Evolutionary conservation across 2,888 invertebrate genomes (phyloP).

Genomic region (Trypoxylon attenuatum): DNA sequence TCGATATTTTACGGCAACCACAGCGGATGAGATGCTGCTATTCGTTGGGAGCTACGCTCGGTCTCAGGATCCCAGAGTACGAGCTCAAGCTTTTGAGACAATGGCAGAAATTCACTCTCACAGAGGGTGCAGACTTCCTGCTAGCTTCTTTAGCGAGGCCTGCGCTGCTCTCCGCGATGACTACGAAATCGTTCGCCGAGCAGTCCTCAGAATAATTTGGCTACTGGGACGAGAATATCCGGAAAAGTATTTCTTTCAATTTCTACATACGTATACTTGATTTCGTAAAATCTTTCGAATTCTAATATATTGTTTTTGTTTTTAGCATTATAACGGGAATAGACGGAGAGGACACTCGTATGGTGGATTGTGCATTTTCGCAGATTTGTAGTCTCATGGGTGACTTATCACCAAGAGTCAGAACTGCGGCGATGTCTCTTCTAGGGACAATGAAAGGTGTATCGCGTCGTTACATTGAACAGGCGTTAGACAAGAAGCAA

Average conservation of each 20-base stretch:
- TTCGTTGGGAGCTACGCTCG: constrained; percentile 90
- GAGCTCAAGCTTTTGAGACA: constrained; percentile 91
- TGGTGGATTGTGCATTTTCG: constrained; percentile 97
- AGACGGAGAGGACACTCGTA: constrained; percentile 88
- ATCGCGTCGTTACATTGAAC: constrained; percentile 91
- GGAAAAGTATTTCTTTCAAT: constrained; percentile 80
- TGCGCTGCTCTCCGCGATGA: constrained; percentile 91
- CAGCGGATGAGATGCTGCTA: constrained; percentile 76
- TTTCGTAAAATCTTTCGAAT: no score
- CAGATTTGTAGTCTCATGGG: constrained; percentile 95
- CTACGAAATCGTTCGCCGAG: constrained; percentile 93
- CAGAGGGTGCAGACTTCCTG: constrained; percentile 87
- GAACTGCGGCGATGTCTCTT: constrained; percentile 88
- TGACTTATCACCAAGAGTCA: constrained; percentile 92
- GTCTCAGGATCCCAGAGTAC: constrained; percentile 91
- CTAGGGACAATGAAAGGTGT: constrained; percentile 92
- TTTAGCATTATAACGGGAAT: constrained; percentile 82
- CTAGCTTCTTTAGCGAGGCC: constrained; percentile 80
- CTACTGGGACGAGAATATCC: constrained; percentile 90
- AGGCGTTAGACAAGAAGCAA: constrained; percentile 96
- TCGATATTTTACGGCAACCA: constrained; percentile 80
- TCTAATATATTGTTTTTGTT: constrained; percentile 67
- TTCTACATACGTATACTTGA: not conserved
- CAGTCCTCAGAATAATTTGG: constrained; percentile 90
- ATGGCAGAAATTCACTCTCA: constrained; percentile 86